Conservation (phyloP, 2,888 invertebrate species). For the Atethmia centrago region DNA sequence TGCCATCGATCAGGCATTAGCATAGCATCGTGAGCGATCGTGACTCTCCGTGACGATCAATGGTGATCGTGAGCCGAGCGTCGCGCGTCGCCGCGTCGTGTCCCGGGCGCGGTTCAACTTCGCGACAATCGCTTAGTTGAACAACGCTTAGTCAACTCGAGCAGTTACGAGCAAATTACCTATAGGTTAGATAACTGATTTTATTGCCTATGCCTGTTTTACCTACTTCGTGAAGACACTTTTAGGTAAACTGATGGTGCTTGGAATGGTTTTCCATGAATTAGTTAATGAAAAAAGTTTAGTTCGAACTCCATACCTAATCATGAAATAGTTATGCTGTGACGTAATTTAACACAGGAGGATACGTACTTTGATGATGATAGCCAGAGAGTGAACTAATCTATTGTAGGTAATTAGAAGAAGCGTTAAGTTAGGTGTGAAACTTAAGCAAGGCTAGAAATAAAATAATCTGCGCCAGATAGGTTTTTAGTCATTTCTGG, state of each 20-base stretch:
- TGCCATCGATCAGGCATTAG: conserved; percentile 34
- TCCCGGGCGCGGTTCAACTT: conserved; percentile 11
- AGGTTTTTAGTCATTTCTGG: not conserved
- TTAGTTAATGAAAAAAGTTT: not conserved
- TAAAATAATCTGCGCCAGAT: not conserved
- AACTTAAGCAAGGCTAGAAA: not conserved
- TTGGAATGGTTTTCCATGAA: not conserved
- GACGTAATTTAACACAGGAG: not conserved
- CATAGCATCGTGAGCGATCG: conserved; percentile 39
- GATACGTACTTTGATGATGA: not conserved
- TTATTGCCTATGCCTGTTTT: not conserved
- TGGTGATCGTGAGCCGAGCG: conserved; percentile 20
- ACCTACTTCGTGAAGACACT: not conserved
- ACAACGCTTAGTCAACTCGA: conserved; percentile 26
- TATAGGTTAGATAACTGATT: conserved; percentile 9
- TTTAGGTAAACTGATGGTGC: not conserved
- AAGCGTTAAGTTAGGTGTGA: not conserved
- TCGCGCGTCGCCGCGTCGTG: conserved; percentile 24
- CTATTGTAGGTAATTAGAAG: not conserved
- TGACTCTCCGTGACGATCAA: conserved; percentile 12
- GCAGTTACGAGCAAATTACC: conserved; percentile 15
- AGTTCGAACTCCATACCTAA: not conserved
- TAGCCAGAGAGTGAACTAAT: not conserved
- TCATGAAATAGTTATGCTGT: not conserved
- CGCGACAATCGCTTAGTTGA: conserved; percentile 12